Evolutionary conservation across 2,888 invertebrate species (phyloP), one percentile per base, ranked within the genome.

Genomic region (Morpho helenor): DNA sequence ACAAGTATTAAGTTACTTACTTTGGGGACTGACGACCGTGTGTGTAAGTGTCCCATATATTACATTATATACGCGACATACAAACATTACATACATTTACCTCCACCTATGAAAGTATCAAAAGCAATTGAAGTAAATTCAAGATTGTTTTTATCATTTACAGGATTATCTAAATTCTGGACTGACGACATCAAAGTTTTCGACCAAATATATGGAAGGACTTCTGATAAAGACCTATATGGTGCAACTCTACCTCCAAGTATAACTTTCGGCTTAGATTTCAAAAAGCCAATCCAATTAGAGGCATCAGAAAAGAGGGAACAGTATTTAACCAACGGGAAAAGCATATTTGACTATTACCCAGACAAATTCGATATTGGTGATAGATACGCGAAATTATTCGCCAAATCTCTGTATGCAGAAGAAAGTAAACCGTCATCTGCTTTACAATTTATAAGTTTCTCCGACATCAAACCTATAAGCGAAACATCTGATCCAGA

Each of bases 161-260:
- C 77, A 87, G 87, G 80, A 57, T 71, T 84, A 7, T 74, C 82
- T 23, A 80, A 87, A 68, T 87, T 86, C 67, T 88, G 86, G 88
- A 79, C 82, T 2, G 87, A 89, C 44, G 87, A 89, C 64, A 83
- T 80, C 68, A 90, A 86, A 64, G 73, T 82, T 2, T 85, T 88
- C 63, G 84, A 86, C 48, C 82, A 87, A 65, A 71, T 89, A 5
- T 90, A 88, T 63, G 87, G 87, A 0, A 87, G 78, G 67, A 89
- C 88, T 2, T 89, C 88, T 0, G 89, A 90, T 64, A 84, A 74
- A 58, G 80, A 88, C 0, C 72, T 89, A 0, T 90, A 82, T 45
- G 84, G 86, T 5, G 75, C 68, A 0, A 73, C 74, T 0, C 61
- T 88, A 22, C 87, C 86, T 6, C 72, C 84, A 0, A 67, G 66